Base-by-base conservation (phyloP, 2,797 vertebrate genomes). In the Propithecus deckenii region DNA sequence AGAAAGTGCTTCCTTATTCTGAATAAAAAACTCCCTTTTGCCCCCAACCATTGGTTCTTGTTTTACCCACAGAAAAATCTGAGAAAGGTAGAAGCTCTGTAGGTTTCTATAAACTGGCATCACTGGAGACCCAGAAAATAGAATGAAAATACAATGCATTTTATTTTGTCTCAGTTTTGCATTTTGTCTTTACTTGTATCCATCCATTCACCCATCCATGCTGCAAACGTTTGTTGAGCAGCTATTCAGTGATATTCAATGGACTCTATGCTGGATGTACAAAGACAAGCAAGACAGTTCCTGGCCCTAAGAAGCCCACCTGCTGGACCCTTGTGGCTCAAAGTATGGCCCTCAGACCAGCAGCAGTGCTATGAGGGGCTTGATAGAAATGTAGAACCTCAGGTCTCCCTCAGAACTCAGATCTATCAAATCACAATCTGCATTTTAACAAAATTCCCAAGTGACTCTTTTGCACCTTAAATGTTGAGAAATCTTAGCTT, bases 1-100 rank as follows among this genome's bases (percentile, higher is more conserved):
- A 74, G 55, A 41, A 92, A 96, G 20, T 11, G 30, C 17, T 8
- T 86, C 2, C 43, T 84, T 75, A 38, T 87, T 81, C 71, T 69
- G 13, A 79, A 50, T 61, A 63, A 30, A 89, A 95, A 61, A 76
- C 23, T 69, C 18, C 10, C 18, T 41, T 61, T 85, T 86, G 28
- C 18, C 22, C n/a, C 55, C 55, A 57, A 5, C 6, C 41, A 59
- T 32, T 65, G 20, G 55, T 78, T 95, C 63, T 67, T 48, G 2
- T 63, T 35, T 5, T 52, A 76, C 43, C 11, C 35, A 23, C 2
- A 55, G 55, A 63, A 32, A 65, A 32, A 79, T 80, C 35, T 38
- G 9, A 72, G 30, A n/a, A 50, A n/a, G 35, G 7, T 25, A 69
- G 32, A 57, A 32, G 63, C 4, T 2, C 32, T 69, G 48, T 6